phyloP scores from a whole-genome alignment of 23 tunicate species.

The Trididemnum clinides region DNA sequence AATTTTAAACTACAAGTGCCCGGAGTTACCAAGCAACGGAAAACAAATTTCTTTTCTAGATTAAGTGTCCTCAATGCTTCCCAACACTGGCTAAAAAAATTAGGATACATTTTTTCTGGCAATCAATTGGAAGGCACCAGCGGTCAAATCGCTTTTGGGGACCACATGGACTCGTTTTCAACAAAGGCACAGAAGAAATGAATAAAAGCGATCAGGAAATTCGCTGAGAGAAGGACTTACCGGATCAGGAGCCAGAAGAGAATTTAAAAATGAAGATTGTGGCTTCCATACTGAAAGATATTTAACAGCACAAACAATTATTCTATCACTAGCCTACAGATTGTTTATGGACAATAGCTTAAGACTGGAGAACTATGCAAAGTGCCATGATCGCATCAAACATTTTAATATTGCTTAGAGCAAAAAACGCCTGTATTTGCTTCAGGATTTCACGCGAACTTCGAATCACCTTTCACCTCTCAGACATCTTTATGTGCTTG shows the following conservation, averaged over 20 bases:
- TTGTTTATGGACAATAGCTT: no score
- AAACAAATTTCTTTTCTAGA: neutral
- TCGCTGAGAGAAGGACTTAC: neutral
- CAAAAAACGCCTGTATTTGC: no score
- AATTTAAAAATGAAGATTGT: no score
- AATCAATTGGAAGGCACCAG: neutral
- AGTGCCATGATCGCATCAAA: no score
- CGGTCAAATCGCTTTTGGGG: neutral
- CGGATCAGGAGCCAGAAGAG: neutral
- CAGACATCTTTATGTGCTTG: no score
- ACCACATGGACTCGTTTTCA: neutral
- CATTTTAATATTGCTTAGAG: no score
- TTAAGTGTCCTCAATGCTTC: neutral
- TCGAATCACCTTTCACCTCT: no score
- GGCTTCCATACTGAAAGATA: no score
- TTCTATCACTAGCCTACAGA: no score
- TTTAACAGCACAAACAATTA: neutral
- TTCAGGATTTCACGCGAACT: no score
- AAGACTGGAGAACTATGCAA: no score
- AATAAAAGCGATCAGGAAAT: neutral
- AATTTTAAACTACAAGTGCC: neutral
- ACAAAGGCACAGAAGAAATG: neutral
- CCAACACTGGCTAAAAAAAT: neutral
- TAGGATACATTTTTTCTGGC: constrained; percentile 14
- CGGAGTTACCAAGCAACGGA: neutral